A percentile compares a stretch with the other conserved stretches of the same genome.
These are phyloP conservation scores for Bergia sp. DNA, from an alignment of 92 coral and sea anemone species.

Conservation along the genomic window DNA sequence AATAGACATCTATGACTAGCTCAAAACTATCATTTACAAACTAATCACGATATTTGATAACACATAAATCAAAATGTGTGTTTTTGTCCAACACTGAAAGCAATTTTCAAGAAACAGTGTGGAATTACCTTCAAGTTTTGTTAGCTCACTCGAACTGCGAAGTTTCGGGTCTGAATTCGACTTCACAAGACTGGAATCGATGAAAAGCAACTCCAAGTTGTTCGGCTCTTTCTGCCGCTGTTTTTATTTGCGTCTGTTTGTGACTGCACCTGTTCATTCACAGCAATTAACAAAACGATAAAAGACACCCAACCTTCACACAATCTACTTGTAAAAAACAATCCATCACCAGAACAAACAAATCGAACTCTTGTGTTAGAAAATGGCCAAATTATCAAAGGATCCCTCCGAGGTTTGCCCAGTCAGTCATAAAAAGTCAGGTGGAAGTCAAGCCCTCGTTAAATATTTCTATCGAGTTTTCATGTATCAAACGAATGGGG, in stretches of 20 bases:
- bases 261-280: neutral
- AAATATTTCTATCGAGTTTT: too few relatives aligned
- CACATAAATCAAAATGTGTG: neutral
- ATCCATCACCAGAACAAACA: neutral
- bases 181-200: neutral
- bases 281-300: neutral
- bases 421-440: neutral
- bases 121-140: neutral
- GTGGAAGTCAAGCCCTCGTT: neutral
- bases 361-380: neutral
- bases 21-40: neutral
- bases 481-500: too few relatives aligned
- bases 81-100: too few relatives aligned
- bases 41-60: too few relatives aligned
- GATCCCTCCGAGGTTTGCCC: neutral
- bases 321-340: neutral
- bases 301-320: neutral
- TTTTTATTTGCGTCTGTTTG: neutral
- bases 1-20: too few relatives aligned
- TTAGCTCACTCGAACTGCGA: neutral
- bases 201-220: neutral
- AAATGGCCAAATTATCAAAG: neutral
- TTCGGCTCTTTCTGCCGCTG: neutral
- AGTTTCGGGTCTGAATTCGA: neutral
- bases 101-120: neutral